A percentile compares a stretch with the other conserved stretches of the same genome.
Conservation (phyloP, 2,113 vertebrate genomes). For the Syngnathus typhle region DNA sequence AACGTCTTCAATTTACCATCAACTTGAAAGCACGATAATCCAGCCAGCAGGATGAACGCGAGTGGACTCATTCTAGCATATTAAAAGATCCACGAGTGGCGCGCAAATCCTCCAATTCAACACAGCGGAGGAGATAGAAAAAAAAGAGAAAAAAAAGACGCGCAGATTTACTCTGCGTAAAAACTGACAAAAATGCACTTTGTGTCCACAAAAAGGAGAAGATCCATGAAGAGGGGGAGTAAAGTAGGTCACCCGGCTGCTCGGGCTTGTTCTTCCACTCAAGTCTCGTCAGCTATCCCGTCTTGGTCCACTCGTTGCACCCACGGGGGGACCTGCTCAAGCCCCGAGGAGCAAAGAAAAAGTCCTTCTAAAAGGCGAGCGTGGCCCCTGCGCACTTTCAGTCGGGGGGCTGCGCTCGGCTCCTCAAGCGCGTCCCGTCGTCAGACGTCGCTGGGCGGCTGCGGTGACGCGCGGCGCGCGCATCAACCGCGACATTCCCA, state of each 20-base stretch:
- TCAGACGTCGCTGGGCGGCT: slow-evolving; percentile 17
- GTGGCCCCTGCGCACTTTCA: no score
- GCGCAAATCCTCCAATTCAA: slow-evolving; percentile 74
- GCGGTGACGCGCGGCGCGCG: slow-evolving; percentile 13
- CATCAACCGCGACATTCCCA: slow-evolving; percentile 28
- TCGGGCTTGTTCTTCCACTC: slow-evolving; percentile 9
- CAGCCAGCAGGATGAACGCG: slow-evolving; percentile 84
- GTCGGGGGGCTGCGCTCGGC: background rate
- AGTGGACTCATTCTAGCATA: slow-evolving; percentile 95
- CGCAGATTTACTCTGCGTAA: slow-evolving; percentile 44
- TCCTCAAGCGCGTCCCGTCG: slow-evolving; percentile 36
- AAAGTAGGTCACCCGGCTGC: slow-evolving; percentile 39
- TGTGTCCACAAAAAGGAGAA: slow-evolving; percentile 61
- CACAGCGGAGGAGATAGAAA: slow-evolving; percentile 12
- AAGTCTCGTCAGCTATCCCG: slow-evolving; percentile 21
- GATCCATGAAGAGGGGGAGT: slow-evolving; percentile 61
- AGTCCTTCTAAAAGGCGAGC: no score
- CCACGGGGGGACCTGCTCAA: background rate
- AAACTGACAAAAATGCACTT: slow-evolving; percentile 54
- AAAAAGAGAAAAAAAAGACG: slow-evolving; percentile 40
- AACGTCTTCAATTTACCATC: slow-evolving; percentile 79
- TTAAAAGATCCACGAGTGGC: slow-evolving; percentile 78
- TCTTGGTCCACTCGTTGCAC: background rate
- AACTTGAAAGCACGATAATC: slow-evolving; percentile 85
- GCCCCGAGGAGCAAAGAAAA: no score